phyloP scores from a whole-genome alignment of 2,113 vertebrate genomes.

The Diadophis punctatus region DNA sequence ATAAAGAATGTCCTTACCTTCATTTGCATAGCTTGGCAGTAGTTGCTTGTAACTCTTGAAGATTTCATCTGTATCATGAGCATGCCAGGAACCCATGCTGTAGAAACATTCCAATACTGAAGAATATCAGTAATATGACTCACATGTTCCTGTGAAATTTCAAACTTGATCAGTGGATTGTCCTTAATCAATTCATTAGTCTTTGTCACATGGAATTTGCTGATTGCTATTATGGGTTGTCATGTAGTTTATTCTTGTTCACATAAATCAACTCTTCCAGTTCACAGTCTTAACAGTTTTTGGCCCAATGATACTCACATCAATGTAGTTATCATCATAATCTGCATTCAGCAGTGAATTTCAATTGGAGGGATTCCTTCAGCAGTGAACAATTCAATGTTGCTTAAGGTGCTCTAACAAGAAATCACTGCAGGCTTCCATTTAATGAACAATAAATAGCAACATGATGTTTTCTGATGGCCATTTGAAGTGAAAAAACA shows the following conservation, averaged over 20 bases:
- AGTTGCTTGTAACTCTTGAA: not conserved
- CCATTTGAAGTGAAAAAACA: not conserved
- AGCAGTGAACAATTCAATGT: not conserved
- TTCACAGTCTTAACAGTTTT: not conserved
- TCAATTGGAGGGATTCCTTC: not conserved
- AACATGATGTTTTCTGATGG: not conserved
- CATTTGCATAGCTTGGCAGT: not conserved
- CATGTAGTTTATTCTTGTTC: not conserved
- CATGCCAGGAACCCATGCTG: not conserved
- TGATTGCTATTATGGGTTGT: not conserved
- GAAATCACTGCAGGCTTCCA: not conserved
- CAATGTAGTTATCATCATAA: not conserved
- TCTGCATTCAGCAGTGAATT: not conserved
- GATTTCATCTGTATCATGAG: not conserved
- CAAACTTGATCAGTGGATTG: not conserved
- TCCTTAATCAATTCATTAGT: not conserved
- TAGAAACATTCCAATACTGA: not conserved
- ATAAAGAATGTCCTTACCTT: not conserved
- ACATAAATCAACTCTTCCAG: not conserved
- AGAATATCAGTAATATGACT: not conserved
- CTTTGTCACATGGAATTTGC: not conserved
- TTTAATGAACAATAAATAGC: not conserved
- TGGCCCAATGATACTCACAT: not conserved
- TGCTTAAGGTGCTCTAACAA: not conserved
- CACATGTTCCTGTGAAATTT: not conserved